Conservation (phyloP, 1,140 invertebrate genomes). For the Trichonephila inaurata region DNA sequence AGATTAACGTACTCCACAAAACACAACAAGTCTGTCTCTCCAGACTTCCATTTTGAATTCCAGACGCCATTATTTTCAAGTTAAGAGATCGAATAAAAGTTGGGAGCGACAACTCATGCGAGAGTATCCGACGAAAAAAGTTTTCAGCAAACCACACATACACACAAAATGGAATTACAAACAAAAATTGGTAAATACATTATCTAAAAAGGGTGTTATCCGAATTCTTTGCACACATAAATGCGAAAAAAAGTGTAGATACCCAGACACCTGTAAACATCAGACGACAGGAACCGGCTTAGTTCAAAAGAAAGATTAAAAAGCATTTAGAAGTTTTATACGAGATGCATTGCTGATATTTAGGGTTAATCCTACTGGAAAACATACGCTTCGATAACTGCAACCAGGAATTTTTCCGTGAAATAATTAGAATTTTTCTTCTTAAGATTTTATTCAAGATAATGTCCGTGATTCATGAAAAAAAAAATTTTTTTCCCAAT, state of each 20-base stretch:
- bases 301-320: conserved; percentile 5
- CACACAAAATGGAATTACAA: not conserved
- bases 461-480: too few relatives aligned
- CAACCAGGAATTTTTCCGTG: not conserved
- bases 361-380: conserved; percentile 1
- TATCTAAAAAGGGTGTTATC: not conserved
- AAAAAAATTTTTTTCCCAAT: too few relatives aligned
- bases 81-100: not conserved
- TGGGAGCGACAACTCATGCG: not conserved
- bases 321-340: not conserved
- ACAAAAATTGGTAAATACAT: conserved; percentile 12
- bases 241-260: not conserved
- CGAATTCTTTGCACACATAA: not conserved
- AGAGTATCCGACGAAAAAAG: not conserved
- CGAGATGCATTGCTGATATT: not conserved
- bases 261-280: not conserved
- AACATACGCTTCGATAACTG: not conserved
- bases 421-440: not conserved
- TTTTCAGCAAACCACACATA: not conserved
- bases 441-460: not conserved
- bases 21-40: not conserved
- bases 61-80: not conserved
- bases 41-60: not conserved
- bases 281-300: not conserved
- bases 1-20: not conserved